Conservation (phyloP, 2,797 vertebrate genomes). For the Trematomus bernacchii region DNA sequence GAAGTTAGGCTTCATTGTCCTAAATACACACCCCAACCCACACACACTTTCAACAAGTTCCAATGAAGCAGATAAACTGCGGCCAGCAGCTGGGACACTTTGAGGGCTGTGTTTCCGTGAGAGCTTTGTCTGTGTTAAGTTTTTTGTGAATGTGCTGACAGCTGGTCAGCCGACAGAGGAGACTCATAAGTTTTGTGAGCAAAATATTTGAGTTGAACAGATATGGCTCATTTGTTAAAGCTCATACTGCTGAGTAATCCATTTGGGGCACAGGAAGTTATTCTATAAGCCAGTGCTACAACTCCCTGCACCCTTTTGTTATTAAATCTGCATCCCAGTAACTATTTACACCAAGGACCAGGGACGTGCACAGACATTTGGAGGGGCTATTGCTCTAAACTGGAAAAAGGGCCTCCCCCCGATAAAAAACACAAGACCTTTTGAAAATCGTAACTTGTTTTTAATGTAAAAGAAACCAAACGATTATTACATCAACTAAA, state of each 20-base stretch:
- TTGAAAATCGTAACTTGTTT: no score
- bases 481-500: no score
- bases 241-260: conserved; percentile 53
- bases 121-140: conserved; percentile 27
- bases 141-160: conserved; percentile 66
- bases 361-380: no score
- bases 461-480: no score
- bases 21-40: conserved; percentile 11
- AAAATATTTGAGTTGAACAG: conserved; percentile 51
- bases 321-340: conserved; percentile 1
- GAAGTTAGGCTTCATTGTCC: conserved; percentile 47
- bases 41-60: conserved; percentile 64
- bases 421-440: no score
- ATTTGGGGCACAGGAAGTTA: conserved; percentile 44
- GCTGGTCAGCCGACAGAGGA: conserved; percentile 32
- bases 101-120: conserved; percentile 39
- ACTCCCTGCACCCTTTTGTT: not conserved
- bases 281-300: not conserved
- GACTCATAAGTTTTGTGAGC: conserved; percentile 19
- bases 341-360: not conserved
- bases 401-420: no score
- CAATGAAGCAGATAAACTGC: conserved; percentile 61
- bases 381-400: no score
- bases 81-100: conserved; percentile 35
- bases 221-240: conserved; percentile 23